Conservation (phyloP, 2,888 invertebrate species). For the Ptycholaimellus sp. region DNA sequence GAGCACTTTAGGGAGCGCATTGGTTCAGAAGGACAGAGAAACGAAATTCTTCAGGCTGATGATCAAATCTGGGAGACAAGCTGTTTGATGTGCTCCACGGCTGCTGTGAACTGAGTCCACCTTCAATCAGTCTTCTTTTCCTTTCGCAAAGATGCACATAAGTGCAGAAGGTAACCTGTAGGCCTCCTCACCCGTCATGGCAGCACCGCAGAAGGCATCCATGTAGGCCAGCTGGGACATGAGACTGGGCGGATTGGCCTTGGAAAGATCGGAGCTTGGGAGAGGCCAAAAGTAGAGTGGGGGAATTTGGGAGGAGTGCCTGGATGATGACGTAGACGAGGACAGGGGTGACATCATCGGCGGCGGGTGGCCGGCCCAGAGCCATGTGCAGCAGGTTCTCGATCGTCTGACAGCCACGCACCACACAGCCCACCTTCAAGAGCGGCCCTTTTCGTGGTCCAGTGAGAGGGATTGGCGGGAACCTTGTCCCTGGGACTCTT, state of each 20-base stretch:
- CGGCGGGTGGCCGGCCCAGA: conserved; percentile 32
- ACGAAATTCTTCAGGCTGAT: no score
- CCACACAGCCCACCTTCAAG: conserved; percentile 58
- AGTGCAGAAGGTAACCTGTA: no score
- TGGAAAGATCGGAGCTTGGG: conserved; percentile 3
- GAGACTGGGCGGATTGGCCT: conserved; percentile 73
- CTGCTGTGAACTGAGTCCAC: conserved; percentile 93
- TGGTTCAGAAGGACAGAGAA: no score
- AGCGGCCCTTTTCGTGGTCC: conserved; percentile 33
- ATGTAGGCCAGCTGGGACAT: conserved; percentile 88
- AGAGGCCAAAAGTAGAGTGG: not conserved
- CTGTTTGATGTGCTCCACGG: conserved; percentile 88
- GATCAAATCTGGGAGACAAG: no score
- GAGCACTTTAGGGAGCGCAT: no score
- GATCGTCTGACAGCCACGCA: conserved; percentile 67
- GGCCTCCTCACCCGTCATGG: conserved; percentile 58
- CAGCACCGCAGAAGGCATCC: conserved; percentile 57
- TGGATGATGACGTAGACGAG: conserved; percentile 72
- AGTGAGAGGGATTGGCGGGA: conserved; percentile 1
- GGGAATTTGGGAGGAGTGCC: conserved; percentile 6
- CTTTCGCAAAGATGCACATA: no score
- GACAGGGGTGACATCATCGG: conserved; percentile 82
- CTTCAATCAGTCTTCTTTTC: no score
- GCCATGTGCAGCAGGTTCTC: conserved; percentile 73
- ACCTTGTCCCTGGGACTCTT: conserved; percentile 30